These are phyloP conservation scores for Pseudomyrmex sp. DNA, from an alignment of 1,140 invertebrate genomes.

Conservation along the genomic window DNA sequence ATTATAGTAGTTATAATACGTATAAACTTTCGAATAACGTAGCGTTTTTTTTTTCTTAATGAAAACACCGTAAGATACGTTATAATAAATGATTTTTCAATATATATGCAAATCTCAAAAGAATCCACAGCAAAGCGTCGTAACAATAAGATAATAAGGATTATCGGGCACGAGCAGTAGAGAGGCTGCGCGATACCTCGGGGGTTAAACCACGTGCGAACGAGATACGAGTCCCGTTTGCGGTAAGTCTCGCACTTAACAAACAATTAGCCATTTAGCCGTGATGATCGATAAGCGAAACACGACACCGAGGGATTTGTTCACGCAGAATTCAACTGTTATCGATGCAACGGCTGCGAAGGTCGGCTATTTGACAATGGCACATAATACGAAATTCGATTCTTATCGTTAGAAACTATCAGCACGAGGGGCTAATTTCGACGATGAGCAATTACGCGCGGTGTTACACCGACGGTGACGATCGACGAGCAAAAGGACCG, in stretches of 20 bases:
- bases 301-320: constrained; percentile 32
- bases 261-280: constrained; percentile 53
- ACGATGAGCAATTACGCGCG: constrained; percentile 46
- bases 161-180: background rate
- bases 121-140: background rate
- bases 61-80: too few species aligned
- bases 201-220: constrained; percentile 14
- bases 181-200: background rate
- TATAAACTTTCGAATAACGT: too few species aligned
- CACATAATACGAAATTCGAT: constrained; percentile 46
- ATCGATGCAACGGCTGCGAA: constrained; percentile 34
- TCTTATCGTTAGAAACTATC: constrained; percentile 43
- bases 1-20: too few species aligned
- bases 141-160: constrained; percentile 1
- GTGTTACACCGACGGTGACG: constrained; percentile 4
- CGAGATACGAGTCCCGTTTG: constrained; percentile 6
- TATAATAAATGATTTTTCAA: too few species aligned
- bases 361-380: constrained; percentile 24
- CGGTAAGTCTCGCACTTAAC: constrained; percentile 48
- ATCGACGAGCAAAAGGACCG: constrained; percentile 4
- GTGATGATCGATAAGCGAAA: constrained; percentile 49
- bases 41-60: too few species aligned
- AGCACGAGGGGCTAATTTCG: constrained; percentile 29
- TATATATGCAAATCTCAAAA: background rate
- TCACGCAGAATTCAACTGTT: constrained; percentile 43